A percentile compares a stretch with the other conserved stretches of the same genome.
phyloP scores from a whole-genome alignment of 2,888 invertebrate species.

The Cephus spinipes region DNA sequence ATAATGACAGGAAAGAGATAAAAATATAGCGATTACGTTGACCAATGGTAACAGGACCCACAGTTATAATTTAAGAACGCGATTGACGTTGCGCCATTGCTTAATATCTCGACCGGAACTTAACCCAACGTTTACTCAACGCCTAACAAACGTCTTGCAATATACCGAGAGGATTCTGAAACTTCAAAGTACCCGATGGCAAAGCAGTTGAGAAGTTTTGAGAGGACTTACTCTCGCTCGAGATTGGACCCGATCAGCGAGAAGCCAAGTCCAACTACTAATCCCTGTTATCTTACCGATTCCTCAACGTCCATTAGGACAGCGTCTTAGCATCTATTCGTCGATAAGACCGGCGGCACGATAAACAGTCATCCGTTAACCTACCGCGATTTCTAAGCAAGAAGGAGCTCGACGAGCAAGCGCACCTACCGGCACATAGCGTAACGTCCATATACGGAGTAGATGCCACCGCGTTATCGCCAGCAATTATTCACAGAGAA shows the following conservation, averaged over 20 bases:
- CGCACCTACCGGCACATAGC: not conserved
- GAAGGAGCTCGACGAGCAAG: not conserved
- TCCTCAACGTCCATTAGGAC: not conserved
- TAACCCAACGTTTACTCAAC: not conserved
- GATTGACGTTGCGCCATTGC: not conserved
- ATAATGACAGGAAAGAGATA: not conserved
- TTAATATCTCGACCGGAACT: not conserved
- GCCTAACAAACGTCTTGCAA: not conserved
- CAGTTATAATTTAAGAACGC: not conserved
- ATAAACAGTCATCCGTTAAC: not conserved
- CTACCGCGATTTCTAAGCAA: not conserved
- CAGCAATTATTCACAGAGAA: not conserved
- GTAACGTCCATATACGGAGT: not conserved
- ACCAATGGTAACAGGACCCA: not conserved
- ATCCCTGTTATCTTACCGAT: not conserved
- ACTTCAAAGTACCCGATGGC: not conserved
- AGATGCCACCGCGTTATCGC: not conserved
- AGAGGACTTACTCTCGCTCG: not conserved
- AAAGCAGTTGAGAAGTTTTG: not conserved
- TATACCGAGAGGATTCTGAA: not conserved
- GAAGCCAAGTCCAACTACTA: no score
- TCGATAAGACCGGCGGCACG: not conserved
- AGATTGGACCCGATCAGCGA: not conserved
- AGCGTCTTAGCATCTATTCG: not conserved
- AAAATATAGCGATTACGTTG: not conserved